These are phyloP conservation scores for Coregonus suidteri DNA, from an alignment of 2,797 vertebrate species.

Conservation along the genomic window DNA sequence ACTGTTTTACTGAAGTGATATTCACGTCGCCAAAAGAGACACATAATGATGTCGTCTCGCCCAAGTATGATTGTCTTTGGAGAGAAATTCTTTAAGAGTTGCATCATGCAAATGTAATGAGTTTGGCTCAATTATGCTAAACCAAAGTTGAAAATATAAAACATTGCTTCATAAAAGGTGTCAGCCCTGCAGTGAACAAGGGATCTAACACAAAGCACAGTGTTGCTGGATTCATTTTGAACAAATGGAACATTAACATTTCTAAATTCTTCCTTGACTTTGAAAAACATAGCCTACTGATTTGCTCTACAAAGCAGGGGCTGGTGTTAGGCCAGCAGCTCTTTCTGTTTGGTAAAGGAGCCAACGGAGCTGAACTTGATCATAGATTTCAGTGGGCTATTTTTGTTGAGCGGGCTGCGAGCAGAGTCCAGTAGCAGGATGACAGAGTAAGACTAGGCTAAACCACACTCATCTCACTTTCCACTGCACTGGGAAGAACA, in stretches of 20 bases:
- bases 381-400: conserved; percentile 65
- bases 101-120: conserved; percentile 14
- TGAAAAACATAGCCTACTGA: no score
- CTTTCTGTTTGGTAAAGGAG: conserved; percentile 56
- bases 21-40: not conserved
- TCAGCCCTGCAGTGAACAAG: no score
- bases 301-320: conserved; percentile 47
- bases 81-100: not conserved
- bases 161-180: no score
- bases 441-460: conserved; percentile 18
- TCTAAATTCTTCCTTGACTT: no score
- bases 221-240: no score
- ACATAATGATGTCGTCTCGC: not conserved
- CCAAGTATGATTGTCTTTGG: not conserved
- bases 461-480: not conserved
- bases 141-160: not conserved
- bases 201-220: no score
- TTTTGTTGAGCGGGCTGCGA: conserved; percentile 54
- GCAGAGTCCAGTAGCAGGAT: conserved; percentile 32
- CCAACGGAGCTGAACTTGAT: conserved; percentile 67
- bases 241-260: no score
- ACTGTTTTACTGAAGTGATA: not conserved
- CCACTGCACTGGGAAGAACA: not conserved
- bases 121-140: conserved; percentile 3
- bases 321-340: conserved; percentile 54